These are phyloP conservation scores for Ophraella communa DNA, from an alignment of 2,888 invertebrate species.

Conservation along the genomic window DNA sequence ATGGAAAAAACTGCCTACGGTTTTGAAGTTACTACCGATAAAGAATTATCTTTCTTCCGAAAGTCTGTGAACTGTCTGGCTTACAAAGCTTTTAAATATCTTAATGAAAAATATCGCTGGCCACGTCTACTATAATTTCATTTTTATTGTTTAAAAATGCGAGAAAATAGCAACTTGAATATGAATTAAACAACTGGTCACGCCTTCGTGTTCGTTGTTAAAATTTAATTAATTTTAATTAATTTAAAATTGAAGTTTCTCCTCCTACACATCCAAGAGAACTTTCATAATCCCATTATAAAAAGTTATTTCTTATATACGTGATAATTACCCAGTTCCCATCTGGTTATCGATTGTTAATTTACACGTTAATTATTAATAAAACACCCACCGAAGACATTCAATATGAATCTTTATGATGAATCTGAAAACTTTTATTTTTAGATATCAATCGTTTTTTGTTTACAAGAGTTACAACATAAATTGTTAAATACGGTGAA, in stretches of 20 bases:
- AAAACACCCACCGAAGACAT: background rate
- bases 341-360: conserved; percentile 1
- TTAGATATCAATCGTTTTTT: background rate
- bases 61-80: background rate
- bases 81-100: background rate
- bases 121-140: background rate
- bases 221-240: conserved; percentile 17
- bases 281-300: conserved; percentile 20
- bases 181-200: conserved; percentile 14
- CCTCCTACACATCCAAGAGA: conserved; percentile 14
- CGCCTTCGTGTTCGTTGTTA: conserved; percentile 15
- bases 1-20: no score
- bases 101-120: background rate
- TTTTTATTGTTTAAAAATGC: conserved; percentile 8
- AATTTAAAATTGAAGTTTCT: conserved; percentile 15
- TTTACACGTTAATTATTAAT: background rate
- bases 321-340: conserved; percentile 5
- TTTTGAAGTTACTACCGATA: no score
- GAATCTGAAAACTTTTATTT: background rate
- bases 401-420: background rate
- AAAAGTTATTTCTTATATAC: conserved; percentile 8
- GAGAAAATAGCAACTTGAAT: conserved; percentile 9
- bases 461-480: background rate
- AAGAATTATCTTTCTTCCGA: no score
- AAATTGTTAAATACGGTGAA: background rate